phyloP scores from a whole-genome alignment of 2,797 vertebrate genomes.

The Sebastes elongatus region DNA sequence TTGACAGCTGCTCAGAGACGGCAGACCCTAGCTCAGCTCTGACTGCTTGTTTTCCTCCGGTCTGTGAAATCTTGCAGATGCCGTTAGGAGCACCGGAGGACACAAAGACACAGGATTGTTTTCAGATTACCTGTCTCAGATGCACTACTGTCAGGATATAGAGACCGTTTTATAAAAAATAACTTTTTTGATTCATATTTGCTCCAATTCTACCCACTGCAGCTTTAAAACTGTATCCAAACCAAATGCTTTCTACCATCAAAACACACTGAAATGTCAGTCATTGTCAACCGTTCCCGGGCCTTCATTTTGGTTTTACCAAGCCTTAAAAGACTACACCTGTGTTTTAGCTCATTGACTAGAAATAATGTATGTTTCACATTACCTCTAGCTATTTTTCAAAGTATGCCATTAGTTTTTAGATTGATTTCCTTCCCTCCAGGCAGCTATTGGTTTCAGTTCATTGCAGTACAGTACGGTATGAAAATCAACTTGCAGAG shows the following conservation, averaged over 20 bases:
- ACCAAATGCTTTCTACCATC: background rate
- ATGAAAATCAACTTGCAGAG: background rate
- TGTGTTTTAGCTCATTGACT: background rate
- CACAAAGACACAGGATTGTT: too few species aligned
- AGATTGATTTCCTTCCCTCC: background rate
- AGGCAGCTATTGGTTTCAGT: background rate
- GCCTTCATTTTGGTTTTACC: background rate
- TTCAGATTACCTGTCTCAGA: too few species aligned
- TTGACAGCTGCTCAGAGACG: too few species aligned
- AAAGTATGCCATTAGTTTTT: background rate
- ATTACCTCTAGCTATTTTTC: background rate
- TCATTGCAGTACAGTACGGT: background rate
- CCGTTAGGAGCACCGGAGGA: too few species aligned
- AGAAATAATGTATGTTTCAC: background rate
- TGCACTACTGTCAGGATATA: too few species aligned
- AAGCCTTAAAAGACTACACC: background rate
- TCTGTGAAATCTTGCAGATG: too few species aligned
- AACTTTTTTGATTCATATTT: too few species aligned
- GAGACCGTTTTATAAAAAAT: too few species aligned
- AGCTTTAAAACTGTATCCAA: background rate
- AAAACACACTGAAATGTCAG: background rate
- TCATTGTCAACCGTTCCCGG: background rate
- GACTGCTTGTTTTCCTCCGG: too few species aligned
- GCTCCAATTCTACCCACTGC: too few species aligned
- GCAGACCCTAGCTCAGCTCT: rapidly evolving